Evolutionary conservation across 1,140 invertebrate genomes (phyloP).

Genomic region (Steinernema feltiae): DNA sequence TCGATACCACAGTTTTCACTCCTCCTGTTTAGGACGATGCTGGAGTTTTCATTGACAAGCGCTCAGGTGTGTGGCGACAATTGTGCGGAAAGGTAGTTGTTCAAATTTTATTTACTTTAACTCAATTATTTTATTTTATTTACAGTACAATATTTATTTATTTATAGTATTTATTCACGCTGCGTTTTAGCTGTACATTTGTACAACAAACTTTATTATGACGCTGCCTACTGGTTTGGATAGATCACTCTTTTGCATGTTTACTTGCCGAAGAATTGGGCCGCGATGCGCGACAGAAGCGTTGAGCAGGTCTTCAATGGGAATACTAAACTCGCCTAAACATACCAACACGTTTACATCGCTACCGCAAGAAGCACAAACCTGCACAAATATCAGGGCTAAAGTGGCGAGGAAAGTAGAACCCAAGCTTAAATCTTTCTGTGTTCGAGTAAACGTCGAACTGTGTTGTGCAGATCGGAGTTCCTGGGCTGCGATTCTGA

Average conservation of each 20-base stretch:
- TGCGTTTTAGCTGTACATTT: constrained; percentile 3
- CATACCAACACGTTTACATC: neutral
- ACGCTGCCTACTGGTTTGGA: neutral
- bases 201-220: neutral
- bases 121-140: no score
- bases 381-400: neutral
- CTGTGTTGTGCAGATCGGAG: neutral
- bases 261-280: neutral
- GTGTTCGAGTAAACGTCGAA: neutral
- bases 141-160: no score
- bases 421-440: neutral
- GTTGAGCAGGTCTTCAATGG: neutral
- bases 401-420: neutral
- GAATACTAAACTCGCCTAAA: neutral
- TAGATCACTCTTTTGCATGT: neutral
- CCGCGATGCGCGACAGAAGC: neutral
- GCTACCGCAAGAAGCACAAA: neutral
- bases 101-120: no score
- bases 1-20: no score
- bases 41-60: no score
- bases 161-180: no score
- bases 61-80: no score
- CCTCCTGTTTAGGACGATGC: no score
- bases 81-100: no score
- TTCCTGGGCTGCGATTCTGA: neutral